These are phyloP conservation scores for Spinus olivaceus DNA, from an alignment of 2,797 vertebrate genomes.

Conservation along the genomic window DNA sequence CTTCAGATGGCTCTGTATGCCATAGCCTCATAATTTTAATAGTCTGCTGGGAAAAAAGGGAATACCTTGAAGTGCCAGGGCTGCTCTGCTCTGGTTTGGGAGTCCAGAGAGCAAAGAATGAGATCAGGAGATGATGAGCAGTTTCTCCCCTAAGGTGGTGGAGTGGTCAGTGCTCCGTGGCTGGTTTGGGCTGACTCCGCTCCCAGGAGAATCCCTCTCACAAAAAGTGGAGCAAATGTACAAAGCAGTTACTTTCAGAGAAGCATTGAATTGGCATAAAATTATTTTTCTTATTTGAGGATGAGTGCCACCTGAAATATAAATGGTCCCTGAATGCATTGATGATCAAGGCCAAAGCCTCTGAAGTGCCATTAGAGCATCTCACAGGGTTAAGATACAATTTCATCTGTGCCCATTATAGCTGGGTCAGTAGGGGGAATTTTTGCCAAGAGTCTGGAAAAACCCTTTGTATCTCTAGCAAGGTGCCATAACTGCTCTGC, in stretches of 20 bases:
- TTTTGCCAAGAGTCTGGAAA: not conserved
- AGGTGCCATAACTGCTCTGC: not conserved
- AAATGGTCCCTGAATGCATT: not conserved
- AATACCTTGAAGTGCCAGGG: not conserved
- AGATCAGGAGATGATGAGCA: not conserved
- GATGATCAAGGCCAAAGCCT: not conserved
- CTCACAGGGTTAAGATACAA: not conserved
- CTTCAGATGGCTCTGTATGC: not conserved
- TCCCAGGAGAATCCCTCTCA: not conserved
- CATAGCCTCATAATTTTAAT: not conserved
- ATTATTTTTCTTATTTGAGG: not conserved
- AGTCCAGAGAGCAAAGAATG: not conserved
- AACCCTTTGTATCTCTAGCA: not conserved
- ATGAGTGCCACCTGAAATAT: not conserved
- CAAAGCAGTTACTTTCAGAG: not conserved
- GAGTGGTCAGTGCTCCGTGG: not conserved
- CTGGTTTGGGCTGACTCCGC: accelerated
- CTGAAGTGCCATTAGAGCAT: not conserved
- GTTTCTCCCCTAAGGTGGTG: not conserved
- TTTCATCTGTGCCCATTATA: not conserved
- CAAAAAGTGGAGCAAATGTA: not conserved
- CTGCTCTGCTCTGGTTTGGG: not conserved
- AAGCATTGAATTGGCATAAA: not conserved
- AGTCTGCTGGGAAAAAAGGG: not conserved
- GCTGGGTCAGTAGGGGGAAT: accelerated